Base-by-base conservation (phyloP, 2,113 vertebrate genomes). In the Toxotes chatareus region DNA sequence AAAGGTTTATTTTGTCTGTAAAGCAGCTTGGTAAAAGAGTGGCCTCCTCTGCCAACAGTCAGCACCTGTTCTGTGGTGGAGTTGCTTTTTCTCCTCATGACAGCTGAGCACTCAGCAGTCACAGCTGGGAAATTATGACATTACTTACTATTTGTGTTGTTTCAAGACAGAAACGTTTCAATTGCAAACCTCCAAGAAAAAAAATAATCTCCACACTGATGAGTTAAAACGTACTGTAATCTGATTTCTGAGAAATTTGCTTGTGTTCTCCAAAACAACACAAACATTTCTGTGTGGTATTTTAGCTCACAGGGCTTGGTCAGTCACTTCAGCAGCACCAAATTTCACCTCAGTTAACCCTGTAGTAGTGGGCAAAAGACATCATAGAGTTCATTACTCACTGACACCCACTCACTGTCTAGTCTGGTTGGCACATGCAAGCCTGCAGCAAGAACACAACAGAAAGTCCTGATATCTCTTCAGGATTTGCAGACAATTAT, bases 51-150 rank as follows among this genome's bases (percentile, higher is more conserved):
- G 36, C 60, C 9, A 17, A 14, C 60, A 72, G 34, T 16, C 14
- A 21, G 16, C 83, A 86, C 61, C 79, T 91, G 83, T 88, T 84
- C 38, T 55, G 36, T 76, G 60, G 4, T 23, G 6, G 42, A 53
- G 46, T 38, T 56, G 19, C 72, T 57, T 67, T 79, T 84, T 65
- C 56, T 65, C 4, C 38, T 27, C 11, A 10, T 62, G 70, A 84
- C 68, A 86, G 83, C 83, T 83, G 78, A 80, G 34, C 32, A 21
- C 56, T 82, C 73, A 36, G 66, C 47, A 57, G 66, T 23, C 63
- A 77, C 60, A 71, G 82, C 81, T 80, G 55, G 63, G 40, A 59
- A 42, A 73, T 66, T 4, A 49, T 66, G 62, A 59, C 57, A 63
- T 57, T 76, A 36, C 64, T 63, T 40, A 36, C 51, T 40, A 40